Percentiles rank a stretch among this genome's conserved stretches.
Conservation (phyloP, 2,888 invertebrate genomes). For the Mactromeris polynyma region DNA sequence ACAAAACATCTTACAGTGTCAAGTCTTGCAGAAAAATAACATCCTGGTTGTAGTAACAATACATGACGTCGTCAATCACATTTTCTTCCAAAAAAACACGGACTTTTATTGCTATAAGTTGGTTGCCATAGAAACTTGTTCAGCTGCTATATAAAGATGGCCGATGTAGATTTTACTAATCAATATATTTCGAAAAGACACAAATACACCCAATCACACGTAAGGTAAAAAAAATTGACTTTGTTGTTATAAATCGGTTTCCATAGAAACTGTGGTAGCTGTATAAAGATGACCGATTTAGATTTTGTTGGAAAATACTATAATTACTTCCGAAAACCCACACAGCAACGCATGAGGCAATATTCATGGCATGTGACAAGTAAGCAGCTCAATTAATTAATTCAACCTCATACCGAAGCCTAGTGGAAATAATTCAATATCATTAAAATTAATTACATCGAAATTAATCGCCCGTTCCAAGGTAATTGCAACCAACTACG, state of each 20-base stretch:
- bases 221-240: background rate
- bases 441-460: slow-evolving; percentile 27
- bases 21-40: background rate
- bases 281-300: too few relatives aligned
- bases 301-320: too few relatives aligned
- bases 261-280: background rate
- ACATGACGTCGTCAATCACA: background rate
- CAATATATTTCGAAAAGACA: too few relatives aligned
- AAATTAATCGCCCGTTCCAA: slow-evolving; percentile 12
- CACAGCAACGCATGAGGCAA: background rate
- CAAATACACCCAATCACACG: too few relatives aligned
- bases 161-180: too few relatives aligned
- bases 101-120: background rate
- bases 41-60: background rate
- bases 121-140: background rate
- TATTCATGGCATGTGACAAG: slow-evolving; percentile 32
- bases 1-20: background rate
- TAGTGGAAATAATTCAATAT: slow-evolving; percentile 48
- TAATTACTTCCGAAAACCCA: background rate
- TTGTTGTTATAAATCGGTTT: background rate
- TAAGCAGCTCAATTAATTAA: slow-evolving; percentile 16
- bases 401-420: background rate
- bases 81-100: background rate
- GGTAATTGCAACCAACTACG: background rate
- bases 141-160: too few relatives aligned